Conservation (phyloP, 2,797 vertebrate genomes). For the Anolis apletophallus region DNA sequence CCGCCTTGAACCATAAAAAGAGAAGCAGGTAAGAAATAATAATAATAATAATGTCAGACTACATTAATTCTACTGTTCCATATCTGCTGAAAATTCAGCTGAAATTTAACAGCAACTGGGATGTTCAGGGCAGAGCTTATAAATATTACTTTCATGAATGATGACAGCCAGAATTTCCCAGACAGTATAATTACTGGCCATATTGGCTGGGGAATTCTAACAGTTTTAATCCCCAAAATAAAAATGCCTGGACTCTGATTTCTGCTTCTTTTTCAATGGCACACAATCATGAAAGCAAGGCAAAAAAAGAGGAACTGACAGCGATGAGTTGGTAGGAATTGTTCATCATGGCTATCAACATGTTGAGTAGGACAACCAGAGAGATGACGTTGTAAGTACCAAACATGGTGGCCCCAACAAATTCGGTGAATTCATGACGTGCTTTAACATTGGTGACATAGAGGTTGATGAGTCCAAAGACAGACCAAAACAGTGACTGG, state of each 20-base stretch:
- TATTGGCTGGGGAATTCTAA: too few relatives aligned
- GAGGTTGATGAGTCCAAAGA: slow-evolving; percentile 96
- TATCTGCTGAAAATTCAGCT: neutral
- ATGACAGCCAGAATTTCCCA: too few relatives aligned
- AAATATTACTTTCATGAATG: neutral
- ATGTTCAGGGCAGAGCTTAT: neutral
- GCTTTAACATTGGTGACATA: slow-evolving; percentile 93
- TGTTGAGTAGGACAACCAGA: slow-evolving; percentile 96
- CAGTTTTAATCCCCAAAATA: neutral
- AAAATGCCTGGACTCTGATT: neutral
- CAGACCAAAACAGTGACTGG: slow-evolving; percentile 97
- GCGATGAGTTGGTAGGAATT: slow-evolving; percentile 99
- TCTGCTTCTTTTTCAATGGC: neutral
- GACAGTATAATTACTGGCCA: too few relatives aligned
- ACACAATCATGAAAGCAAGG: slow-evolving; percentile 5
- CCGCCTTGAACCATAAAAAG: too few relatives aligned
- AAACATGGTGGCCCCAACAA: slow-evolving; percentile 97
- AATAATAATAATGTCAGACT: too few relatives aligned
- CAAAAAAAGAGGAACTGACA: slow-evolving; percentile 81
- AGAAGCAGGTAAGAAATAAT: too few relatives aligned
- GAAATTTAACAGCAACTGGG: neutral
- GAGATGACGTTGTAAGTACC: slow-evolving; percentile 98
- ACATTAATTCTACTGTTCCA: neutral
- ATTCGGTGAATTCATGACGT: slow-evolving; percentile 92
- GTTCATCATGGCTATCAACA: slow-evolving; percentile 99